These are phyloP conservation scores for Saguinus midas DNA, from an alignment of 2,113 vertebrate species.

Conservation along the genomic window DNA sequence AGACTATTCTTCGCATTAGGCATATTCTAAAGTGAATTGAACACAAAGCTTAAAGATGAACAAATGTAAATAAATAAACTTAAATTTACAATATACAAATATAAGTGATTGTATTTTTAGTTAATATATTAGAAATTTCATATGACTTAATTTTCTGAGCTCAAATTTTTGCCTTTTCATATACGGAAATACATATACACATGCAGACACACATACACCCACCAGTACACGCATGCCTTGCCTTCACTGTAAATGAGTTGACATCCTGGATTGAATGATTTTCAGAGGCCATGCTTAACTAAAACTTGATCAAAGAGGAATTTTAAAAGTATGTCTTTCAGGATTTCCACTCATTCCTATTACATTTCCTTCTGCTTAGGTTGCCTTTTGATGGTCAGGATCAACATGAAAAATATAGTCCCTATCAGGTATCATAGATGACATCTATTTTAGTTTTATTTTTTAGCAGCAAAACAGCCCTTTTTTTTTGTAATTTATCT, in stretches of 20 bases:
- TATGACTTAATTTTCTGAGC: not conserved
- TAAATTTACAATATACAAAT: no score
- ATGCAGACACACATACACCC: not conserved
- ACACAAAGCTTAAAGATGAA: conserved; percentile 10
- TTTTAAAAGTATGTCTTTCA: not conserved
- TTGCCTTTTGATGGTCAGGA: conserved; percentile 1
- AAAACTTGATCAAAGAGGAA: not conserved
- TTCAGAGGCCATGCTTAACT: not conserved
- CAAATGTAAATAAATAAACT: not conserved
- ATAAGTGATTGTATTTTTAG: not conserved
- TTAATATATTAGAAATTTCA: not conserved
- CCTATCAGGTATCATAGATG: not conserved
- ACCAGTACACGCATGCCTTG: not conserved
- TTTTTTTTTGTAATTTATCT: conserved; percentile 64
- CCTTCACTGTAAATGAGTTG: not conserved
- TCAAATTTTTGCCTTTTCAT: not conserved
- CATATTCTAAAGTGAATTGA: conserved; percentile 31
- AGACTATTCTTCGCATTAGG: not conserved
- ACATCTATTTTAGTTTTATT: conserved; percentile 37
- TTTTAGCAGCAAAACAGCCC: conserved; percentile 49
- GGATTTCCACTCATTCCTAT: not conserved
- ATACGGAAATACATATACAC: not conserved
- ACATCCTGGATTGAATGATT: not conserved
- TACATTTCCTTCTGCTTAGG: not conserved
- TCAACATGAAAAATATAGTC: not conserved